phyloP scores from a whole-genome alignment of 2,113 vertebrate species.

The Strix uralensis region DNA sequence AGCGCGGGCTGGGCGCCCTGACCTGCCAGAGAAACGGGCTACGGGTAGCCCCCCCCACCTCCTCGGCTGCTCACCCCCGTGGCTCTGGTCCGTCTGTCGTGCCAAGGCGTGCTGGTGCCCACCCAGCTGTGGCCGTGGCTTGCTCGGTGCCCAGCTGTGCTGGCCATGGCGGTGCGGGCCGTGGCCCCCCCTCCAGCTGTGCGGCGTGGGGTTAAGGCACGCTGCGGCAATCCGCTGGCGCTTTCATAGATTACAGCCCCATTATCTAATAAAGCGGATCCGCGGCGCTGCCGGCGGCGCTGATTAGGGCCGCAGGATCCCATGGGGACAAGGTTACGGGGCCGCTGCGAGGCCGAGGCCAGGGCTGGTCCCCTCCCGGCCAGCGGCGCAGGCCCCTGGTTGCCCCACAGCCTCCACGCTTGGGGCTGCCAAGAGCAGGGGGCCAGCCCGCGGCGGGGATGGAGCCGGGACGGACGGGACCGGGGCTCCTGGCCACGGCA shows the following conservation, averaged over 20 bases:
- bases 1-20: too few species aligned
- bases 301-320: constrained; percentile 8
- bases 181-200: constrained; percentile 27
- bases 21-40: too few species aligned
- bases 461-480: accelerated
- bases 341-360: background rate
- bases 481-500: accelerated
- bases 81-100: too few species aligned
- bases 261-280: constrained; percentile 59
- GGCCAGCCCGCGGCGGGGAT: accelerated
- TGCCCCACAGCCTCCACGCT: accelerated
- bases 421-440: accelerated
- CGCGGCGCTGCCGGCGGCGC: accelerated
- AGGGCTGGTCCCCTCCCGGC: background rate
- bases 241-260: constrained; percentile 59
- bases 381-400: background rate
- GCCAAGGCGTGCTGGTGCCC: accelerated
- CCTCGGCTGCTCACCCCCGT: too few species aligned
- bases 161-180: accelerated
- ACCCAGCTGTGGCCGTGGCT: background rate
- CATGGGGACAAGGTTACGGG: constrained; percentile 50
- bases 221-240: background rate
- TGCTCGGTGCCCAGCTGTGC: background rate
- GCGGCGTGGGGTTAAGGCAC: background rate
- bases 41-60: too few species aligned